Percentiles rank a stretch among this genome's conserved stretches.
phyloP scores from a whole-genome alignment of 2,113 vertebrate species.

The Calypte anna region DNA sequence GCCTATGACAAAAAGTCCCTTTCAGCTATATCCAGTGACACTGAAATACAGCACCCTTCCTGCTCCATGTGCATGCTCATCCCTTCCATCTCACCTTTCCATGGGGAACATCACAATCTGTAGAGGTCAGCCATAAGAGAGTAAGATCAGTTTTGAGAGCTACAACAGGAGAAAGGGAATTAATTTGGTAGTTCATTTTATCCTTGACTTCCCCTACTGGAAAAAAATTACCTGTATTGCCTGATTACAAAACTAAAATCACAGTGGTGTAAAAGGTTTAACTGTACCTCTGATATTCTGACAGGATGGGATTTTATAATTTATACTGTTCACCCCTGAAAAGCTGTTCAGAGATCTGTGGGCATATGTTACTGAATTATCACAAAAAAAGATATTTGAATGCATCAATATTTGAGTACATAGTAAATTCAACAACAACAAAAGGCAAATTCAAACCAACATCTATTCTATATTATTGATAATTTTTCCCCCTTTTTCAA shows the following conservation, averaged over 20 bases:
- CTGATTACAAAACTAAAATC: not conserved
- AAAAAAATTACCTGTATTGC: not conserved
- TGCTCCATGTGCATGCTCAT: not conserved
- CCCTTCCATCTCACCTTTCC: not conserved
- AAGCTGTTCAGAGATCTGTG: not conserved
- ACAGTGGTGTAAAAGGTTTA: not conserved
- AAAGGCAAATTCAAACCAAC: not conserved
- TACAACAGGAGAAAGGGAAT: not conserved
- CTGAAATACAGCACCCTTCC: not conserved
- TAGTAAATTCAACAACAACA: not conserved
- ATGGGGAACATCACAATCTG: not conserved
- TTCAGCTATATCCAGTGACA: not conserved
- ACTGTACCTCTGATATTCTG: not conserved
- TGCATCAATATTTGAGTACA: not conserved
- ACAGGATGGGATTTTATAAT: not conserved
- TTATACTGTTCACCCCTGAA: not conserved
- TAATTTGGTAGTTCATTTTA: not conserved
- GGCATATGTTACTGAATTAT: not conserved
- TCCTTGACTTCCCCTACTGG: fast-evolving
- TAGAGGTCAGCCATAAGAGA: not conserved
- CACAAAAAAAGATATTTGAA: not conserved
- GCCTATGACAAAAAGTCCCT: not conserved
- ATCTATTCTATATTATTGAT: not conserved
- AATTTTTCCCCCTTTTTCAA: not conserved
- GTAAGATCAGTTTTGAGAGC: not conserved